Conservation (phyloP, 2,113 vertebrate genomes). For the Meriones unguiculatus region DNA sequence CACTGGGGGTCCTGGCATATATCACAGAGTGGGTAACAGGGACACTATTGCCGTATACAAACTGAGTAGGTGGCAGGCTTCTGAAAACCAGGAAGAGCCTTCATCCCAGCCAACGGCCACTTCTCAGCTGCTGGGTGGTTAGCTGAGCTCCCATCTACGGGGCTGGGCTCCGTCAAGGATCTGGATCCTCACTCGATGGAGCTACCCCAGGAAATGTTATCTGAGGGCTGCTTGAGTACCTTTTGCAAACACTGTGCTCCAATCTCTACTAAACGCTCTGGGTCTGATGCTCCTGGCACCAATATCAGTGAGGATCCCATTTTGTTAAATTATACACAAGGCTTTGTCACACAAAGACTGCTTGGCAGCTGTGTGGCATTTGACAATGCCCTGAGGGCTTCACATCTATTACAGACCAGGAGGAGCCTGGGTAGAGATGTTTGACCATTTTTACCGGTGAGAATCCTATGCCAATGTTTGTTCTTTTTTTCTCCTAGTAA, state of each 20-base stretch:
- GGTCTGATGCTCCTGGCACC: not conserved
- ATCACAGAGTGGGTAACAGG: not conserved
- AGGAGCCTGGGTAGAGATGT: too few species aligned
- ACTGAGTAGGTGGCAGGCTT: not conserved
- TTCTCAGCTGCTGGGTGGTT: not conserved
- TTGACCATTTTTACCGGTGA: not conserved
- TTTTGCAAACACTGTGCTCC: not conserved
- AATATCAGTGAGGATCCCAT: not conserved
- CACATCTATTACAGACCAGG: accelerated
- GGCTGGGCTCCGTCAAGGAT: not conserved
- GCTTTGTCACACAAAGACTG: not conserved
- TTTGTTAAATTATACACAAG: accelerated
- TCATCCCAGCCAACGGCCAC: not conserved
- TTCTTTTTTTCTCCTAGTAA: not conserved
- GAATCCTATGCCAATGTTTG: not conserved
- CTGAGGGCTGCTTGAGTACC: not conserved
- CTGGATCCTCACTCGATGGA: not conserved
- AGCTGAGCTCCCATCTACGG: not conserved
- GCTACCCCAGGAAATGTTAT: accelerated
- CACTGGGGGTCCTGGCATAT: not conserved
- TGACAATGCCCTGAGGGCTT: not conserved
- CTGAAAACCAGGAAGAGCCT: not conserved
- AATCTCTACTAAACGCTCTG: too few species aligned
- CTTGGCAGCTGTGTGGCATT: not conserved
- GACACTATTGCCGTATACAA: accelerated